Evolutionary conservation across 1,140 invertebrate genomes (phyloP).

Genomic region (Lamellibrachia luymesi): DNA sequence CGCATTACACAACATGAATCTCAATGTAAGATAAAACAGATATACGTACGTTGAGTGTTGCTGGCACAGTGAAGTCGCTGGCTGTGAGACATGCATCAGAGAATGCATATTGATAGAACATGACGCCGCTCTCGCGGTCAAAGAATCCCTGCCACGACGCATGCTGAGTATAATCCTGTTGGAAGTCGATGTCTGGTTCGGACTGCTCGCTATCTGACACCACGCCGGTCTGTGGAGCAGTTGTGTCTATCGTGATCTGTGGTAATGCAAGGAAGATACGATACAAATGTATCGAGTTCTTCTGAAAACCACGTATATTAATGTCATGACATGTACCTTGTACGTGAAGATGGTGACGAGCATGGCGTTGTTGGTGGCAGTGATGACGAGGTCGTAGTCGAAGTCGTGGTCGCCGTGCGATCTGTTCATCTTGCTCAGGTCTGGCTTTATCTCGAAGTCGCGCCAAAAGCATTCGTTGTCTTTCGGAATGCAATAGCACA

Average conservation of each 20-base stretch:
- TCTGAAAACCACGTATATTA: neutral
- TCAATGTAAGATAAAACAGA: neutral
- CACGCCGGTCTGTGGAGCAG: neutral
- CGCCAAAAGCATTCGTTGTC: constrained; percentile 11
- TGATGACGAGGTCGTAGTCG: neutral
- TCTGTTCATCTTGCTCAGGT: neutral
- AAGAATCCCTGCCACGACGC: constrained; percentile 13
- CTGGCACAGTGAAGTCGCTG: neutral
- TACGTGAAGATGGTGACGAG: neutral
- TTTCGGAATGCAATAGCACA: constrained; percentile 12
- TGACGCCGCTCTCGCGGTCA: constrained; percentile 8
- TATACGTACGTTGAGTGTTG: neutral
- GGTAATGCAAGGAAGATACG: neutral
- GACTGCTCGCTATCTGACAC: neutral
- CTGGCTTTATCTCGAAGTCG: neutral
- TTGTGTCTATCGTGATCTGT: constrained; percentile 16
- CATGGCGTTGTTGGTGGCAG: neutral
- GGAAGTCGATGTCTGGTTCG: neutral
- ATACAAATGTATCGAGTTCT: neutral
- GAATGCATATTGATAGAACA: constrained; percentile 2
- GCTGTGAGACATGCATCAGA: neutral
- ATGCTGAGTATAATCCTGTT: neutral
- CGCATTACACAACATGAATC: too few relatives aligned
- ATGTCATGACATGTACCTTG: neutral
- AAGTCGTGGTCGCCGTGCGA: constrained; percentile 9